Percentiles rank a stretch among this genome's conserved stretches.
phyloP scores from a whole-genome alignment of 2,797 vertebrate species.

The Liasis olivaceus region DNA sequence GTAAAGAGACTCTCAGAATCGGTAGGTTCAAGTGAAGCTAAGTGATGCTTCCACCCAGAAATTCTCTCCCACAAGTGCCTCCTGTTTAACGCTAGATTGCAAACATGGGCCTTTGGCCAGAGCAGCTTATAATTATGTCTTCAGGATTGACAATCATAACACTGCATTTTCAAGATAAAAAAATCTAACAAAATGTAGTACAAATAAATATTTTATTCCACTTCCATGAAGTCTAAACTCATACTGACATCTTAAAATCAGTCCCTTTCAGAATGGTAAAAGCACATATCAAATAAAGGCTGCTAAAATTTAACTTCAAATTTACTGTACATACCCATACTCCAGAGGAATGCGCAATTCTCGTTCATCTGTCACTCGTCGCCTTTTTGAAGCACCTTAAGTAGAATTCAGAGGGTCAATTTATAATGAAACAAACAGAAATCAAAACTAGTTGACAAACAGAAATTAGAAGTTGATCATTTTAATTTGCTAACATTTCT shows the following conservation, averaged over 20 bases:
- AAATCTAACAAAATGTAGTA: not conserved
- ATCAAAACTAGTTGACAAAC: not conserved
- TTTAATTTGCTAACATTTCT: not conserved
- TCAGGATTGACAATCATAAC: not conserved
- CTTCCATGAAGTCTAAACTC: not conserved
- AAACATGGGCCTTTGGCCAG: not conserved
- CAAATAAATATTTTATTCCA: fast-evolving
- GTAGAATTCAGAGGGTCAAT: conserved; percentile 66
- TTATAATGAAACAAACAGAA: conserved; percentile 24
- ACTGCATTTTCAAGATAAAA: not conserved
- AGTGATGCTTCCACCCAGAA: not conserved
- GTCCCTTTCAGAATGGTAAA: not conserved
- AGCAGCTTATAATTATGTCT: not conserved
- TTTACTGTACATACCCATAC: conserved; percentile 81
- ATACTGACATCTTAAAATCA: not conserved
- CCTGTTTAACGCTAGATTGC: not conserved
- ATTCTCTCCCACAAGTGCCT: not conserved
- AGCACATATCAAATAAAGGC: not conserved
- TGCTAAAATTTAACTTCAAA: not conserved
- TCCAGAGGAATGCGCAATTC: conserved; percentile 87
- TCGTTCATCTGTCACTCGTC: conserved; percentile 87
- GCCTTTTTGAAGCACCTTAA: conserved; percentile 83
- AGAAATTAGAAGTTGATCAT: not conserved
- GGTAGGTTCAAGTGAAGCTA: not conserved
- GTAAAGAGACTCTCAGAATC: not conserved